Percentiles rank a stretch among this genome's conserved stretches.
Evolutionary conservation across 2,113 vertebrate genomes (phyloP).

Genomic region (Melospiza melodia): DNA sequence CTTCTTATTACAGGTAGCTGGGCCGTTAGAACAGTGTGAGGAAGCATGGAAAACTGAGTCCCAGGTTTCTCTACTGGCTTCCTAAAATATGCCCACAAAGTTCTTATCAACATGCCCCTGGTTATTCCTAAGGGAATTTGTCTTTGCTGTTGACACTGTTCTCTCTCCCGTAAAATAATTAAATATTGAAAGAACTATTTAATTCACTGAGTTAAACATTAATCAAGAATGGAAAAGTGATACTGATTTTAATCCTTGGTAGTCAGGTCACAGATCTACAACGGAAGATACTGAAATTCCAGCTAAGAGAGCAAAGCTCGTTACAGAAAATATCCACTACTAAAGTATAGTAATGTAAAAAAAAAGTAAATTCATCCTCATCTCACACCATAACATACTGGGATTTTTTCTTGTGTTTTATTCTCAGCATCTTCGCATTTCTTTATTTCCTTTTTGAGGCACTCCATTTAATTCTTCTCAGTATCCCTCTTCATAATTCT

Average conservation of each 20-base stretch:
- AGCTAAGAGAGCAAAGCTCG: constrained; percentile 8
- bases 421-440: neutral
- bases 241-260: constrained; percentile 51
- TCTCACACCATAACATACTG: neutral
- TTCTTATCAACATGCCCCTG: neutral
- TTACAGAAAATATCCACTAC: neutral
- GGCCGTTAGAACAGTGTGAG: neutral
- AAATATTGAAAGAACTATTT: constrained; percentile 64
- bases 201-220: constrained; percentile 67
- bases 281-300: constrained; percentile 55
- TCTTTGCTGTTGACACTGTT: neutral
- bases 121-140: constrained; percentile 9
- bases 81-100: neutral
- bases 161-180: constrained; percentile 34
- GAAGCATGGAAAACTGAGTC: neutral
- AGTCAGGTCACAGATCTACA: constrained; percentile 26
- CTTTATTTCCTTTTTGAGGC: neutral
- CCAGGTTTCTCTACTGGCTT: neutral
- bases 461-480: neutral
- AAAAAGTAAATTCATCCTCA: neutral
- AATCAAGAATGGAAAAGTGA: constrained; percentile 52
- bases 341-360: neutral
- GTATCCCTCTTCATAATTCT: neutral
- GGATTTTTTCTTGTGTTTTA: neutral
- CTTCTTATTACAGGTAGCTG: neutral